A percentile compares a stretch with the other conserved stretches of the same genome.
Evolutionary conservation across 2,888 invertebrate genomes (phyloP).

Genomic region (Dryobota labecula): DNA sequence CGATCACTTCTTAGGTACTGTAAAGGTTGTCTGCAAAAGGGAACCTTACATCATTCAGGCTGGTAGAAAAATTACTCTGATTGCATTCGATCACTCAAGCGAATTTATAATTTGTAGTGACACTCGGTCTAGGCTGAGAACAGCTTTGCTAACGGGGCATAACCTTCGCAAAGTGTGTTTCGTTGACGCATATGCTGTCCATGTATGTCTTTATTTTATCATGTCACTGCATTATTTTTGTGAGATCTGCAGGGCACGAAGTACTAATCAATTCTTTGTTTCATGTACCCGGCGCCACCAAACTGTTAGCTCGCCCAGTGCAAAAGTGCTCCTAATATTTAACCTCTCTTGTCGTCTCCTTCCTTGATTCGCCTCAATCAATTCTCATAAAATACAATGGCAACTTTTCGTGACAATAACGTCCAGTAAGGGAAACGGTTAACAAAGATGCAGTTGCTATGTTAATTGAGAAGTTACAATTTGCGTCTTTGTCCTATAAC

Average conservation of each 20-base stretch:
- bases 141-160: background rate
- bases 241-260: background rate
- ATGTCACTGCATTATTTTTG: background rate
- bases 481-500: conserved; percentile 48
- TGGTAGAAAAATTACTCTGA: background rate
- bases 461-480: conserved; percentile 36
- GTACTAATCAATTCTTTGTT: background rate
- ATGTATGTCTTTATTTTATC: background rate
- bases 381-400: conserved; percentile 17
- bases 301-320: background rate
- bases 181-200: background rate
- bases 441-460: conserved; percentile 30
- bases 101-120: background rate
- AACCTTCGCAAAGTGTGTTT: background rate
- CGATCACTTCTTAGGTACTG: background rate
- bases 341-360: background rate
- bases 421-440: background rate
- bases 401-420: conserved; percentile 15
- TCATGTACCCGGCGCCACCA: background rate
- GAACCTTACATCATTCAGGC: background rate
- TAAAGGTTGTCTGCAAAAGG: background rate
- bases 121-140: background rate
- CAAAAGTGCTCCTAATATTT: background rate
- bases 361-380: background rate
- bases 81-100: background rate